phyloP scores from a whole-genome alignment of 2,113 vertebrate species.

The Dromaius novaehollandiae region DNA sequence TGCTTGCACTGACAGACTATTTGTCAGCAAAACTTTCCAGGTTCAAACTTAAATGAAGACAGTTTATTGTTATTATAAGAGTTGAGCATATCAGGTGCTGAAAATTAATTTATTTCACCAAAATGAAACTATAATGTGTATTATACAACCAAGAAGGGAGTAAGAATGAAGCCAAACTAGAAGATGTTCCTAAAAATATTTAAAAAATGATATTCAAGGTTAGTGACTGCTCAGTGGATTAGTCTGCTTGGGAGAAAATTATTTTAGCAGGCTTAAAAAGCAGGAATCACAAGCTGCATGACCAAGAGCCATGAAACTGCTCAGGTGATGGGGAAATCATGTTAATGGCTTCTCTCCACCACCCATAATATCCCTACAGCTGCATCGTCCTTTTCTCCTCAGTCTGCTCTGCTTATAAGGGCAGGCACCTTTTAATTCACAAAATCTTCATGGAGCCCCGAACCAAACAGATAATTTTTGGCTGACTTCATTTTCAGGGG shows the following conservation, averaged over 20 bases:
- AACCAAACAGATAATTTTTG: not conserved
- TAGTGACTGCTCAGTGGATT: not conserved
- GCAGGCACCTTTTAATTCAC: not conserved
- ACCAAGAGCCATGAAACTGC: not conserved
- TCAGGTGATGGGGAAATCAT: not conserved
- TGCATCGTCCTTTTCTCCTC: not conserved
- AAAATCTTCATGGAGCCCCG: not conserved
- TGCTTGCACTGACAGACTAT: not conserved
- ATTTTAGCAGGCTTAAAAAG: conserved; percentile 14
- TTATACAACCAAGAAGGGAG: not conserved
- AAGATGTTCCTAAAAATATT: not conserved
- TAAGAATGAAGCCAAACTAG: not conserved
- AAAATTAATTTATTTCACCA: not conserved
- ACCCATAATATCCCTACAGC: not conserved
- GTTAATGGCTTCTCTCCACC: not conserved
- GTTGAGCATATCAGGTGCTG: not conserved
- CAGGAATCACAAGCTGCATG: not conserved
- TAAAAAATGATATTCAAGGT: not conserved
- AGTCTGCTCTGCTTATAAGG: not conserved
- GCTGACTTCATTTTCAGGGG: not conserved
- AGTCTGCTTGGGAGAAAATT: not conserved
- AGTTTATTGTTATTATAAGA: not conserved
- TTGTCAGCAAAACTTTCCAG: not conserved
- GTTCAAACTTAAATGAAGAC: not conserved
- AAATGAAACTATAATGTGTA: not conserved